Conservation (phyloP, 2,797 vertebrate genomes). For the Schizopygopsis pylzovi region DNA sequence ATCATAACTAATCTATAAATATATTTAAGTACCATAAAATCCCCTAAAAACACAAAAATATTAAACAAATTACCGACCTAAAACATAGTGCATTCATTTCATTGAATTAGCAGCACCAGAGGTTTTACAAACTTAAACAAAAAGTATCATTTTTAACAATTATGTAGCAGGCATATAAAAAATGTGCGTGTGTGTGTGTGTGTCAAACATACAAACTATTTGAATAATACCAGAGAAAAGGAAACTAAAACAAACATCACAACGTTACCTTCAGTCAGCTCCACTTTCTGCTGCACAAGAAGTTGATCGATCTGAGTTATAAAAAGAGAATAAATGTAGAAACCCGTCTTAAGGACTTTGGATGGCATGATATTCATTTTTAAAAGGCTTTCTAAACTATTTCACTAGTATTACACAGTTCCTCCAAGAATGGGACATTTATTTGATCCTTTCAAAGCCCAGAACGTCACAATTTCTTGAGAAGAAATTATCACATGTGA, state of each 20-base stretch:
- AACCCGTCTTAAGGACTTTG: neutral
- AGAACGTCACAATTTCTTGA: neutral
- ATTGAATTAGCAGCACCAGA: too few relatives aligned
- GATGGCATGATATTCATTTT: neutral
- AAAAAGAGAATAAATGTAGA: conserved; percentile 34
- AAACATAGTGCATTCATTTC: too few relatives aligned
- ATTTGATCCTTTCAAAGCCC: neutral
- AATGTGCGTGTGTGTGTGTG: too few relatives aligned
- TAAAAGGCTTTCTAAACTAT: neutral
- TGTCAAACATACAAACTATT: neutral
- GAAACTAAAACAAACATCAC: conserved; percentile 19
- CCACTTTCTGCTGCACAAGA: conserved; percentile 80
- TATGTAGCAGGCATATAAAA: too few relatives aligned
- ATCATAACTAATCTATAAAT: too few relatives aligned
- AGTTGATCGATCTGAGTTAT: conserved; percentile 78
- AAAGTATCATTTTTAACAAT: too few relatives aligned
- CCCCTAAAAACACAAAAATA: too few relatives aligned
- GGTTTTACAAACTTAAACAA: too few relatives aligned
- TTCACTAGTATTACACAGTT: neutral
- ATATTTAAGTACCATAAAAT: too few relatives aligned
- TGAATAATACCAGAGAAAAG: neutral
- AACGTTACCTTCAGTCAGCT: conserved; percentile 77
- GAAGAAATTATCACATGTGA: neutral
- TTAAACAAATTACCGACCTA: too few relatives aligned
- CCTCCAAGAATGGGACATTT: neutral